Conservation (phyloP, 30 jellyfish, hydroid and myxozoan genomes). For the Aurelia aurita complex sp. Pacific region DNA sequence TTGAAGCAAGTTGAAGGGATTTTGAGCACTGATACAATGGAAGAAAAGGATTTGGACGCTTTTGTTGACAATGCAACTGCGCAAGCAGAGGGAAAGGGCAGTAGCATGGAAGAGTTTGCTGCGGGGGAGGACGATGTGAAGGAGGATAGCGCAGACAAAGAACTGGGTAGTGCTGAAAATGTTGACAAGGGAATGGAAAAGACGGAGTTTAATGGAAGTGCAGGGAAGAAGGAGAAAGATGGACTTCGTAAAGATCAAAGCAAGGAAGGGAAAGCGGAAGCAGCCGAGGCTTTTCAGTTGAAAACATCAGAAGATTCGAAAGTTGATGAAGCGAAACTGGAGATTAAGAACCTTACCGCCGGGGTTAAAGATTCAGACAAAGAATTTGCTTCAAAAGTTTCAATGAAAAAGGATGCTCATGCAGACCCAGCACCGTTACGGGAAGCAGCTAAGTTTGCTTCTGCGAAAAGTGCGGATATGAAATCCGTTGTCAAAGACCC, state of each 20-base stretch:
- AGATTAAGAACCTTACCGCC: background rate
- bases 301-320: background rate
- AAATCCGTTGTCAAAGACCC: too few relatives aligned
- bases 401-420: too few relatives aligned
- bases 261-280: background rate
- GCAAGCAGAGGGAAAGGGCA: background rate
- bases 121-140: background rate
- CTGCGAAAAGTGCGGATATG: too few relatives aligned
- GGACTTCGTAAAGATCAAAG: background rate
- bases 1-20: conserved; percentile 3
- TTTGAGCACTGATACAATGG: background rate
- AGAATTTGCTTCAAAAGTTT: background rate
- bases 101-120: background rate
- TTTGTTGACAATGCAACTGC: background rate
- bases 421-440: too few relatives aligned
- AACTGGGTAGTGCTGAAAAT: background rate
- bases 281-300: background rate
- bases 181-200: background rate
- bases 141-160: background rate
- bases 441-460: too few relatives aligned
- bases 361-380: background rate
- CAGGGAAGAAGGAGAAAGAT: background rate
- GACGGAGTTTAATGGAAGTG: background rate
- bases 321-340: background rate
- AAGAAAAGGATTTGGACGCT: background rate